These are phyloP conservation scores for Protonibea diacanthus DNA, from an alignment of 2,797 vertebrate species.

Conservation along the genomic window DNA sequence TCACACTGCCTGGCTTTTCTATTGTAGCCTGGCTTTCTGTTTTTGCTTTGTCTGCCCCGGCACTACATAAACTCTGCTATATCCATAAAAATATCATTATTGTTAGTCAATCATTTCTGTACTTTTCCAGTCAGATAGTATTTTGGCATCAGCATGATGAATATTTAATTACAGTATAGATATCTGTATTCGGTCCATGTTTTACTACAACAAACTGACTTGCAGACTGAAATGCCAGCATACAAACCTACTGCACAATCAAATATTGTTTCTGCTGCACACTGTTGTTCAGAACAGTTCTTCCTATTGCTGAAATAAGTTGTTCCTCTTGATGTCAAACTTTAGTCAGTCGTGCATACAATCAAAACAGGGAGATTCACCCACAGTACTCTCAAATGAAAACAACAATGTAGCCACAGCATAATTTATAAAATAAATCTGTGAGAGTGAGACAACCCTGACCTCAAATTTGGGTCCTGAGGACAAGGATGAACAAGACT, in stretches of 20 bases:
- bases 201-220: not conserved
- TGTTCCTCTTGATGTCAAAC: constrained; percentile 3
- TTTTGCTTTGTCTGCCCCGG: too few species aligned
- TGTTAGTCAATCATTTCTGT: not conserved
- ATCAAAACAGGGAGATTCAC: not conserved
- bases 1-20: too few species aligned
- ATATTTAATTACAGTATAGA: not conserved
- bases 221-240: not conserved
- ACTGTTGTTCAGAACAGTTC: not conserved
- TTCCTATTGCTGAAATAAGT: not conserved
- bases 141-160: not conserved
- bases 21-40: too few species aligned
- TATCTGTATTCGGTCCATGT: not conserved
- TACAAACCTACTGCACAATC: not conserved
- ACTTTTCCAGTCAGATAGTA: not conserved
- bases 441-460: not conserved
- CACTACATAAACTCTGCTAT: too few species aligned
- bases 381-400: not conserved
- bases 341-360: not conserved
- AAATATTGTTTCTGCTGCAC: not conserved
- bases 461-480: not conserved
- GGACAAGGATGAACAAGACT: not conserved
- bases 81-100: too few species aligned
- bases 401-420: not conserved
- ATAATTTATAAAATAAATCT: not conserved